Evolutionary conservation across 2,113 vertebrate species (phyloP).

Genomic region (Tautogolabrus adspersus): DNA sequence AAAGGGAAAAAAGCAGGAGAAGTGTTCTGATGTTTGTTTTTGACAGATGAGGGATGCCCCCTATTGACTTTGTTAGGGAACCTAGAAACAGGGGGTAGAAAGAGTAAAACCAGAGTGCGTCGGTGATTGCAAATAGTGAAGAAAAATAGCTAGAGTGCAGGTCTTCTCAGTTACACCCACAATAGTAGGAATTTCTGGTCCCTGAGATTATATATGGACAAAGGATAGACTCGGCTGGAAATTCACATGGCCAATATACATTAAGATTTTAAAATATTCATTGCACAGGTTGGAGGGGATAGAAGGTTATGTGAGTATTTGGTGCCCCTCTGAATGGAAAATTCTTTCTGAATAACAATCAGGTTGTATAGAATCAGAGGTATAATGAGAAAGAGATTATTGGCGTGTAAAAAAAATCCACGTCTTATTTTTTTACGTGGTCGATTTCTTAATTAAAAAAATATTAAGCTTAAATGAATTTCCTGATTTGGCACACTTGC

Average conservation of each 20-base stretch:
- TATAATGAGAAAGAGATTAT: slow-evolving; percentile 72
- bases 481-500: slow-evolving; percentile 61
- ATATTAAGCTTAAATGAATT: slow-evolving; percentile 53
- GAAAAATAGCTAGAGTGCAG: slow-evolving; percentile 79
- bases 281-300: slow-evolving; percentile 89
- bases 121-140: slow-evolving; percentile 93
- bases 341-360: slow-evolving; percentile 92
- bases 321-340: slow-evolving; percentile 89
- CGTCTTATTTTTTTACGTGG: not conserved
- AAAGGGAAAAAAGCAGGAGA: slow-evolving; percentile 90
- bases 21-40: slow-evolving; percentile 97
- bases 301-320: slow-evolving; percentile 89
- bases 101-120: slow-evolving; percentile 84
- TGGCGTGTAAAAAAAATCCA: not conserved
- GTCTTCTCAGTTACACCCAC: slow-evolving; percentile 89
- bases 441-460: slow-evolving; percentile 20
- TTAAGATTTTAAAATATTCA: slow-evolving; percentile 96
- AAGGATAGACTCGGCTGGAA: slow-evolving; percentile 88
- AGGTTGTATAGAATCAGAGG: slow-evolving; percentile 71
- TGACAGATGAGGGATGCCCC: slow-evolving; percentile 99
- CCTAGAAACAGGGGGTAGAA: slow-evolving; percentile 84
- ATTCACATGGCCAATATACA: slow-evolving; percentile 88
- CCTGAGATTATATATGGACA: slow-evolving; percentile 87
- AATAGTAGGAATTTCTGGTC: slow-evolving; percentile 87
- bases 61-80: slow-evolving; percentile 97